phyloP scores from a whole-genome alignment of 2,888 invertebrate genomes.

The Rotaria magnacalcarata region DNA sequence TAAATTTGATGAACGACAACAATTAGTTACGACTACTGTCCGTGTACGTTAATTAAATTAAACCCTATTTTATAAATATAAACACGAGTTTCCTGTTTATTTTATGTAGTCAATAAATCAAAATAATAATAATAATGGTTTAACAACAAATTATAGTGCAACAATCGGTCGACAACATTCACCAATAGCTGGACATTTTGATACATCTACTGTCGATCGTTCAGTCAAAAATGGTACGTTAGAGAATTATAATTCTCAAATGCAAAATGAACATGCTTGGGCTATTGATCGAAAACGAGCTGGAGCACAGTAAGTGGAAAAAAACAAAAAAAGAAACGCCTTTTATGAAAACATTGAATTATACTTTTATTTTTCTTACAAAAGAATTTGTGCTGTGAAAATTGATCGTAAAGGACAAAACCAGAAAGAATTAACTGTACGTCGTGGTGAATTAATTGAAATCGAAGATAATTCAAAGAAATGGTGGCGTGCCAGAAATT shows the following conservation, averaged over 20 bases:
- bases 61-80: no score
- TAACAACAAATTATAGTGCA: not conserved
- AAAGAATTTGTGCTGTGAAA: conserved; percentile 74
- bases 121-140: conserved; percentile 9
- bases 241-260: not conserved
- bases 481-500: conserved; percentile 94
- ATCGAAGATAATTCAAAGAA: conserved; percentile 90
- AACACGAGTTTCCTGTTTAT: not conserved
- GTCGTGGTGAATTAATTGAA: conserved; percentile 89
- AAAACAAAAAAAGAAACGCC: no score
- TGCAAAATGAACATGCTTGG: conserved; percentile 32
- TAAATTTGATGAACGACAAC: not conserved
- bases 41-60: not conserved
- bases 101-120: not conserved
- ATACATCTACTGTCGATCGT: not conserved
- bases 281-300: conserved; percentile 4
- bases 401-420: conserved; percentile 95
- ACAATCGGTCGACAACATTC: not conserved
- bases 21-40: not conserved
- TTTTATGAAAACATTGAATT: not conserved
- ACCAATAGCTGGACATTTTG: not conserved
- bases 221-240: not conserved
- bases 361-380: not conserved
- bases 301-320: not conserved
- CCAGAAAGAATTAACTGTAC: conserved; percentile 90